These are phyloP conservation scores for Boloria euphrosyne DNA, from an alignment of 2,888 invertebrate species.

Conservation along the genomic window DNA sequence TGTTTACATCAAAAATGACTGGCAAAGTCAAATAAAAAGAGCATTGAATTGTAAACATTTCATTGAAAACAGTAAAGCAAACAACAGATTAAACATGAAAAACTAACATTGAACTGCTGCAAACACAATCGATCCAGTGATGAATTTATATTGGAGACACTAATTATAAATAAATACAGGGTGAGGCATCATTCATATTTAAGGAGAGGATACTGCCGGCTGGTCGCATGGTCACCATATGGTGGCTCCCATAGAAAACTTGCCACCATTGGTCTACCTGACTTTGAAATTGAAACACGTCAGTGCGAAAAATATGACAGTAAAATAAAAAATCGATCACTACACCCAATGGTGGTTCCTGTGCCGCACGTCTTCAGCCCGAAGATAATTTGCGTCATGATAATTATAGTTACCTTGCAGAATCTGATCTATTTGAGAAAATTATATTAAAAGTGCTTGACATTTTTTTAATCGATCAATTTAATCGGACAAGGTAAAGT, in stretches of 20 bases:
- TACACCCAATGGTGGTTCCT: constrained; percentile 41
- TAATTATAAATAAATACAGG: constrained; percentile 37
- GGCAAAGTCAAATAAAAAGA: constrained; percentile 28
- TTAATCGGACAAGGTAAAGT: constrained; percentile 30
- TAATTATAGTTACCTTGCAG: too few species aligned
- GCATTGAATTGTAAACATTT: constrained; percentile 32
- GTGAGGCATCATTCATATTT: constrained; percentile 60
- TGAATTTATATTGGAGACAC: constrained; percentile 40
- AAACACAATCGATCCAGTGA: constrained; percentile 50
- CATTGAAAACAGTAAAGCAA: constrained; percentile 33
- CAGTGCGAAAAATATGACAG: constrained; percentile 58
- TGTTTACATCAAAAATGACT: constrained; percentile 8
- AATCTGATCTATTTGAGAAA: too few species aligned
- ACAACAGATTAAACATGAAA: constrained; percentile 42
- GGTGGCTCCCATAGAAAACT: constrained; percentile 55
- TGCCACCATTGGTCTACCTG: constrained; percentile 51
- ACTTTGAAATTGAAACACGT: constrained; percentile 68
- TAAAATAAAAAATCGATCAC: constrained; percentile 66
- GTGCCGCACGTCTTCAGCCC: not conserved
- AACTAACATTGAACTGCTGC: constrained; percentile 48
- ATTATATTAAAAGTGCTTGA: too few species aligned
- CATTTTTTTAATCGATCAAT: not conserved
- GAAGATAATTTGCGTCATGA: not conserved
- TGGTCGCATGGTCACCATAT: constrained; percentile 52
- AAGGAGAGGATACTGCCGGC: constrained; percentile 58